phyloP scores from a whole-genome alignment of 2,113 vertebrate genomes.

The Dolichallabes microphthalmus region DNA sequence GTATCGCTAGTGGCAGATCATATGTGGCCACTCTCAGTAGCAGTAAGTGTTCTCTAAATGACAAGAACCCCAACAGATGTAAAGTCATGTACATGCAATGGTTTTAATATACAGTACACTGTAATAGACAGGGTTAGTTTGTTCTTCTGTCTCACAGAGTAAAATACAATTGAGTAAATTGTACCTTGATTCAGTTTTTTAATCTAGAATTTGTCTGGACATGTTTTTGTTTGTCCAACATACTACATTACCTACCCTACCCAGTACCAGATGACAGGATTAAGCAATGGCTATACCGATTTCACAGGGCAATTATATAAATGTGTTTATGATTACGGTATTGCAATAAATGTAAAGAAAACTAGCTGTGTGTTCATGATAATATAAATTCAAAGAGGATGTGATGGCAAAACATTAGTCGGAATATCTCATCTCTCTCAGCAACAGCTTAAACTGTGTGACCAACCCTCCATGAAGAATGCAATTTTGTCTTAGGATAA shows the following conservation, averaged over 20 bases:
- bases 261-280: not conserved
- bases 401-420: not conserved
- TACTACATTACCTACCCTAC: not conserved
- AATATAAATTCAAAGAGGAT: not conserved
- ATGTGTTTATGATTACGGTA: not conserved
- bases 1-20: too few relatives aligned
- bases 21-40: too few relatives aligned
- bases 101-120: not conserved
- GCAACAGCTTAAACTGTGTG: constrained; percentile 3
- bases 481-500: not conserved
- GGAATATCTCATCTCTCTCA: not conserved
- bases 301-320: not conserved
- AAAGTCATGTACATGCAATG: not conserved
- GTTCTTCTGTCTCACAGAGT: too few relatives aligned
- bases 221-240: not conserved
- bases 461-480: not conserved
- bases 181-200: not conserved
- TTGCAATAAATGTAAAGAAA: not conserved
- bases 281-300: not conserved
- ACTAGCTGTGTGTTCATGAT: not conserved
- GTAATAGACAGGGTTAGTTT: too few relatives aligned
- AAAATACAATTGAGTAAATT: not conserved
- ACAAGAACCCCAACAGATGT: too few relatives aligned
- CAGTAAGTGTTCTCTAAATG: too few relatives aligned
- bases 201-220: not conserved